Evolutionary conservation across 2,888 invertebrate genomes (phyloP).

Genomic region (Apodemia hepburni): DNA sequence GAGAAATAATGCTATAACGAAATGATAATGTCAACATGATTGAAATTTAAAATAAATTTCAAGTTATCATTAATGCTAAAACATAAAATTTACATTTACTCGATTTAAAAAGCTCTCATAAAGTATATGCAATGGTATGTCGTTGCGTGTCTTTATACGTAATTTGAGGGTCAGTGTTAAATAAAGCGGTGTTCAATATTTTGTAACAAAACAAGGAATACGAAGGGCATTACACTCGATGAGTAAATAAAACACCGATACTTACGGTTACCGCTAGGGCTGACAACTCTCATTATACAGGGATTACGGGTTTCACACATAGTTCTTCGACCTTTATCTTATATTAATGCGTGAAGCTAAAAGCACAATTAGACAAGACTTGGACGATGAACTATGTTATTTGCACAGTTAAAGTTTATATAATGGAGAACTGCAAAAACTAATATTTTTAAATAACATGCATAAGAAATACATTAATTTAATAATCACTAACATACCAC

Average conservation of each 20-base stretch:
- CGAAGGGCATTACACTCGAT: slow-evolving; percentile 76
- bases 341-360: no score
- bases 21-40: no score
- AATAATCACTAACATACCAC: no score
- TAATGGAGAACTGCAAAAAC: no score
- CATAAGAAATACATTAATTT: no score
- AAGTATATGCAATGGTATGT: slow-evolving; percentile 5
- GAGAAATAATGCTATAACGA: no score
- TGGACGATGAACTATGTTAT: no score
- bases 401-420: no score
- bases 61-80: background rate
- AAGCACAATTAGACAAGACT: no score
- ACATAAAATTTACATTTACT: background rate
- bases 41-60: background rate
- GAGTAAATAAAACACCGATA: slow-evolving; percentile 49
- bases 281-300: slow-evolving; percentile 1
- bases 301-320: slow-evolving; percentile 8
- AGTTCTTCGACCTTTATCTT: no score
- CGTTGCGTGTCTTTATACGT: slow-evolving; percentile 32
- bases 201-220: slow-evolving; percentile 78
- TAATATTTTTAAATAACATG: no score
- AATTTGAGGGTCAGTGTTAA: slow-evolving; percentile 76
- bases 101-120: slow-evolving; percentile 3
- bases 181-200: slow-evolving; percentile 79
- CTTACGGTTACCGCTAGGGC: slow-evolving; percentile 14